Conservation (phyloP, 23 tunicate genomes). For the Clavelina lepadiformis region DNA sequence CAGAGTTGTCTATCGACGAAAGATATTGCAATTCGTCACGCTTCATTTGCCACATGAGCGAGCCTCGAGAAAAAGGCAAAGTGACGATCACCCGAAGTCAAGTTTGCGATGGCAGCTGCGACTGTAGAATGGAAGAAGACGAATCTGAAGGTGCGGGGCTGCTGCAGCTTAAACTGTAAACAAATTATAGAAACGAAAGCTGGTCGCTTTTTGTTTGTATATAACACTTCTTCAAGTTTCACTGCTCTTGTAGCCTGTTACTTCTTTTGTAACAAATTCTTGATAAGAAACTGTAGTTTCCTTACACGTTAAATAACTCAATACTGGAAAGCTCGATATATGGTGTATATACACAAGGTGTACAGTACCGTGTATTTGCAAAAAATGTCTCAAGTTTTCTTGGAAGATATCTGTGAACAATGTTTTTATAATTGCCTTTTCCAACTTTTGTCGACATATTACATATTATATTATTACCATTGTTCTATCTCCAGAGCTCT, state of each 20-base stretch:
- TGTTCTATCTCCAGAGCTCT: conserved; percentile 27
- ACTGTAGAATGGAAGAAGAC: conserved; percentile 71
- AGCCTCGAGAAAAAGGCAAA: conserved; percentile 24
- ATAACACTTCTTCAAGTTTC: too few species aligned
- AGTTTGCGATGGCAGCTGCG: conserved; percentile 56
- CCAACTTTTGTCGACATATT: too few species aligned
- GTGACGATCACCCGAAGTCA: conserved; percentile 33
- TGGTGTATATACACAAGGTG: neutral
- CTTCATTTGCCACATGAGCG: conserved; percentile 39
- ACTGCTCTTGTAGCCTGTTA: too few species aligned
- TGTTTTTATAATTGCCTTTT: too few species aligned
- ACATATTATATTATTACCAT: neutral
- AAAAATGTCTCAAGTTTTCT: neutral
- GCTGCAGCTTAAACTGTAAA: too few species aligned
- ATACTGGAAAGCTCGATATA: neutral
- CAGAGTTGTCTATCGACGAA: conserved; percentile 50
- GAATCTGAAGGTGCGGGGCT: conserved; percentile 57
- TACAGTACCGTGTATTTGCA: neutral
- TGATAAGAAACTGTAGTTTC: neutral
- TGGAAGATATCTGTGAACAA: too few species aligned
- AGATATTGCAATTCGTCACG: conserved; percentile 18
- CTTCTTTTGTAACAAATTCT: conserved; percentile 1
- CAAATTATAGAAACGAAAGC: too few species aligned
- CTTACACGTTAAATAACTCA: neutral
- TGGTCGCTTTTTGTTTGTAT: too few species aligned